Base-by-base conservation (phyloP, 92 coral and sea anemone species). In the Palythoa heliodiscus region DNA sequence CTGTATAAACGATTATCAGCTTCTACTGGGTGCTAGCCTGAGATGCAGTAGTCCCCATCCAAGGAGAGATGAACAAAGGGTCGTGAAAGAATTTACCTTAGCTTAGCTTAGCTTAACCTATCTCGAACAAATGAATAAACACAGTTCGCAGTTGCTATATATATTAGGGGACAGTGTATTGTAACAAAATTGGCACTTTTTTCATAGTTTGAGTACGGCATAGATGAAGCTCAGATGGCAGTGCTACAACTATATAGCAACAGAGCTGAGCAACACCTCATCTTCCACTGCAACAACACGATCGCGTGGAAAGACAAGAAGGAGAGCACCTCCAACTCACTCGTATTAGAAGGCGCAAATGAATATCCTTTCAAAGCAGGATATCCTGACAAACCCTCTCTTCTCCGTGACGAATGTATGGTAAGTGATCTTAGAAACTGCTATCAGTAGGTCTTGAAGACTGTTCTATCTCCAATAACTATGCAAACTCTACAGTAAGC, bases 391-490 rank as follows among this genome's bases (percentile, higher is more conserved):
- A 91, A 86, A 87, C 90, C 90, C 63, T 83, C 92, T 22, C 91
- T 95, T 70, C 88, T 93, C 40, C 52, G 77, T 72, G 98, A 95
- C 76, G 98, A 92, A 16, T 95, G 98, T 93, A 89, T 89, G 98
- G 98, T 95, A 76, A 70, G 87, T 84, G 50, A 69, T 3, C 2
- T n/a, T 13, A 25, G 16, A 11, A 58, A 58, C 64, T 58, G 20
- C 50, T 43, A 43, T 1, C 50, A 11, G 20, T 1, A 19, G 19
- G 64, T 58, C 5, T 58, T 14, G 64, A 14, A 19, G 64, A 58
- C 64, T 0, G 15, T 58, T 58, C 19, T 4, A 14, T 14, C 17
- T 58, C 64, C 64, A 1, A 58, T 15, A 14, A 19, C 64, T 58
- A 1, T 15, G 64, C 17, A 3, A 58, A 19, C 1, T 58, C 17